A percentile compares a stretch with the other conserved stretches of the same genome.
These are phyloP conservation scores for Simalia tracyae DNA, from an alignment of 2,797 vertebrate genomes.

Conservation along the genomic window DNA sequence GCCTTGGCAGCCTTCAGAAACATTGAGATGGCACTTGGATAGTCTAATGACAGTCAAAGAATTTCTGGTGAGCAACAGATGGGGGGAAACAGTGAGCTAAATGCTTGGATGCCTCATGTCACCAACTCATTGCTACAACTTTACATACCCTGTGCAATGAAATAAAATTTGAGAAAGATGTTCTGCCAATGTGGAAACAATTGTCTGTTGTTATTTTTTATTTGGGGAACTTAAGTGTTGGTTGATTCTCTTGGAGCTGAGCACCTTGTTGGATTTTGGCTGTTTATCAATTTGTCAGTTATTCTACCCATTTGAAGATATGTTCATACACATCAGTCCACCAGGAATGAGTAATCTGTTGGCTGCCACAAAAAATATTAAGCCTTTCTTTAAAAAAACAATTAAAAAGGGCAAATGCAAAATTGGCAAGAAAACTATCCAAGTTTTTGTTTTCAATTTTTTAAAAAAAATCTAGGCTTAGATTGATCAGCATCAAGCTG, in stretches of 20 bases:
- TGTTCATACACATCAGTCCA: not conserved
- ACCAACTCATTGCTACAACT: not conserved
- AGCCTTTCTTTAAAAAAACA: slow-evolving; percentile 8
- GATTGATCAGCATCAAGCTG: slow-evolving; percentile 58
- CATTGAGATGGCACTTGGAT: not conserved
- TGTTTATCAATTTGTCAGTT: not conserved
- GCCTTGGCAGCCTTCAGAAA: not conserved
- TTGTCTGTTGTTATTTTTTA: not conserved
- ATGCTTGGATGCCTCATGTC: not conserved
- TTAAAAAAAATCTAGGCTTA: not conserved
- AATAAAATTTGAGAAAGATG: not conserved
- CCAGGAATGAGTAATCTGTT: slow-evolving; percentile 39
- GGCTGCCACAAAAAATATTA: slow-evolving; percentile 27
- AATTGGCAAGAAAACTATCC: slow-evolving; percentile 55
- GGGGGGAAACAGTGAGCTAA: not conserved
- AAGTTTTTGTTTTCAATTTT: not conserved
- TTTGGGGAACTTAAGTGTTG: not conserved
- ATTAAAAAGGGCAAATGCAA: not conserved
- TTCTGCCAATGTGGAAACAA: not conserved
- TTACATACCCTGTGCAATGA: not conserved
- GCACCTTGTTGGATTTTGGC: not conserved
- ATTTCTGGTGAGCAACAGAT: not conserved
- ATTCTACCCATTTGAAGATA: not conserved
- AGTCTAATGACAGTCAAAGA: not conserved
- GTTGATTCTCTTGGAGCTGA: not conserved